These are phyloP conservation scores for Mastomys natalensis DNA, from an alignment of 2,113 vertebrate genomes.

Conservation along the genomic window DNA sequence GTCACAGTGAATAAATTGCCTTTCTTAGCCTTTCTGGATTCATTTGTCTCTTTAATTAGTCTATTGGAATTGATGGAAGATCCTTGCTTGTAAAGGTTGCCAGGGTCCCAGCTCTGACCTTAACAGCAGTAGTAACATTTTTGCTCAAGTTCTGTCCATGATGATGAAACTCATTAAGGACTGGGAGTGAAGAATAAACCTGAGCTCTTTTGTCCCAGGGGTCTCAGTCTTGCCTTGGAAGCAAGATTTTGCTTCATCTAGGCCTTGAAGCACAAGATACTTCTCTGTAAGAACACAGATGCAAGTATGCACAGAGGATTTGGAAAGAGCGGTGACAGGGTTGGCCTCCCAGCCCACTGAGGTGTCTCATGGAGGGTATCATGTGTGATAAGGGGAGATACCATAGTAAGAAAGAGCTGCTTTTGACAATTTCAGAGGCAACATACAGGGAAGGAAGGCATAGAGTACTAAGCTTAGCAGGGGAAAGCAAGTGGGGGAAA, in stretches of 20 bases:
- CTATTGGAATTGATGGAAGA: background rate
- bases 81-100: background rate
- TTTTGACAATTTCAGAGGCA: background rate
- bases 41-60: background rate
- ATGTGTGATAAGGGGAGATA: rapidly evolving
- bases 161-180: background rate
- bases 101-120: background rate
- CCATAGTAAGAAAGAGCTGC: too few species aligned
- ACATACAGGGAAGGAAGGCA: too few species aligned
- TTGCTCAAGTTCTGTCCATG: background rate
- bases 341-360: background rate
- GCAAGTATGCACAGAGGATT: background rate
- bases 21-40: background rate
- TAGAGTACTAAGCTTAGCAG: background rate
- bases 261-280: background rate
- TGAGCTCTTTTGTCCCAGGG: too few species aligned
- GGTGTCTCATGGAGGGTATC: background rate
- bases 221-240: background rate
- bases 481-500: rapidly evolving
- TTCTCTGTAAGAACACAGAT: background rate
- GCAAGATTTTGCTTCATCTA: background rate
- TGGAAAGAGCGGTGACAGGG: background rate
- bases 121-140: background rate
- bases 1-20: background rate
- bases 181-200: background rate